A percentile compares a stretch with the other conserved stretches of the same genome.
phyloP scores from a whole-genome alignment of 2,888 invertebrate genomes.

The Petrolisthes manimaculis region DNA sequence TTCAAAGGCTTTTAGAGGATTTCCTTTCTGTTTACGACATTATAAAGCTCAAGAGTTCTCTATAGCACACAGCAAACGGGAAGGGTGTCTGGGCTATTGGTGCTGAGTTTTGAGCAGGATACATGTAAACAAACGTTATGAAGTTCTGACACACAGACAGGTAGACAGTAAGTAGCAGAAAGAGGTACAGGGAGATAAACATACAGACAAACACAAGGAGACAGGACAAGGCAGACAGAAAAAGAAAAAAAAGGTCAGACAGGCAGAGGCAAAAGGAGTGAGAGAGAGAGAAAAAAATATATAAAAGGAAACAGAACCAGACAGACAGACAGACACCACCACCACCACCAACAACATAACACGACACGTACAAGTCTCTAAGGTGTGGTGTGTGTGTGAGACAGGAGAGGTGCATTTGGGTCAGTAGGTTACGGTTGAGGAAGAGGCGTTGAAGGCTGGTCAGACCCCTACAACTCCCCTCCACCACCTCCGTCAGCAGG shows the following conservation, averaged over 20 bases:
- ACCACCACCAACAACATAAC: neutral
- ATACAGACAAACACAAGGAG: neutral
- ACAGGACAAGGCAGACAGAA: neutral
- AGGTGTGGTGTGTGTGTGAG: slow-evolving; percentile 24
- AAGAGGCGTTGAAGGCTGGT: neutral
- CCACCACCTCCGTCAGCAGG: neutral
- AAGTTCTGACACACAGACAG: too few species aligned
- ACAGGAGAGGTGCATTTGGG: slow-evolving; percentile 25
- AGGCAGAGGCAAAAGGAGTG: neutral
- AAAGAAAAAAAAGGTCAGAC: neutral
- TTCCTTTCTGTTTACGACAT: too few species aligned
- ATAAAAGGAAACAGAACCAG: neutral
- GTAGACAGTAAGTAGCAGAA: too few species aligned
- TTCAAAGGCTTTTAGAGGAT: too few species aligned
- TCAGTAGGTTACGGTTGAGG: slow-evolving; percentile 20
- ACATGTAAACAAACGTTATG: too few species aligned
- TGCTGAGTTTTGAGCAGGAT: too few species aligned
- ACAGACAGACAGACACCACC: neutral
- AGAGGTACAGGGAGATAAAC: neutral
- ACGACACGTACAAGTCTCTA: slow-evolving; percentile 27
- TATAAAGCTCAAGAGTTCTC: too few species aligned
- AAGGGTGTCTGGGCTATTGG: too few species aligned
- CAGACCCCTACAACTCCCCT: slow-evolving; percentile 8
- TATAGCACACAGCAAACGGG: too few species aligned
- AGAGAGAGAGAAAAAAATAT: neutral